Evolutionary conservation across 2,797 vertebrate genomes (phyloP).

Genomic region (Okamejei kenojei): DNA sequence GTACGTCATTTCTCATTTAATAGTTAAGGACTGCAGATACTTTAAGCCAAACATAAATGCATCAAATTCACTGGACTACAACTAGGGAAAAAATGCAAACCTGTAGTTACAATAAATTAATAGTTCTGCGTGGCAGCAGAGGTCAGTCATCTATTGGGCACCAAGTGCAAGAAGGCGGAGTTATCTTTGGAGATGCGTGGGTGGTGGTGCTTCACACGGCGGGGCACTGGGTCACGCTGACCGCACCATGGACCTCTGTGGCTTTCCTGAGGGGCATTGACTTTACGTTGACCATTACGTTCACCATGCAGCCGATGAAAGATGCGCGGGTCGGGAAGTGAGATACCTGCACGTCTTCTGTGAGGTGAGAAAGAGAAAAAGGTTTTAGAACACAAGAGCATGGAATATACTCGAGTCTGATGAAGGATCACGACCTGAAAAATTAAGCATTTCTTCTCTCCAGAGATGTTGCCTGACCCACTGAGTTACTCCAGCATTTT

Average conservation of each 20-base stretch:
- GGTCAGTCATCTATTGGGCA: neutral
- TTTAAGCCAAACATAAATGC: constrained; percentile 20
- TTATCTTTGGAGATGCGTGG: neutral
- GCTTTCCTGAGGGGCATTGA: constrained; percentile 60
- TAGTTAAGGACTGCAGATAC: neutral
- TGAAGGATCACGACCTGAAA: too few relatives aligned
- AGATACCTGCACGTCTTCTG: constrained; percentile 53
- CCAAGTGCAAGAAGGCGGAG: neutral
- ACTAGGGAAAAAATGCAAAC: neutral
- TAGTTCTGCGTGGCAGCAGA: neutral
- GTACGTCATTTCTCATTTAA: constrained; percentile 1
- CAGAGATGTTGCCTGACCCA: too few relatives aligned
- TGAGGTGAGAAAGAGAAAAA: constrained; percentile 42
- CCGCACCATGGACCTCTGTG: constrained; percentile 61
- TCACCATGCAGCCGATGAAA: constrained; percentile 76
- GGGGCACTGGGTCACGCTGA: constrained; percentile 79
- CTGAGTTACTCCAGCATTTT: too few relatives aligned
- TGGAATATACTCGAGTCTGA: too few relatives aligned
- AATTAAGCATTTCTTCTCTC: too few relatives aligned
- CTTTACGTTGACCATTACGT: constrained; percentile 66
- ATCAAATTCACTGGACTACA: constrained; percentile 9
- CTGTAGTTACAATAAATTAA: constrained; percentile 35
- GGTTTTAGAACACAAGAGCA: neutral
- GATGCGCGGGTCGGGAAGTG: constrained; percentile 61
- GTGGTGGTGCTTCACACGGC: constrained; percentile 49